Conservation (phyloP, 2,113 vertebrate genomes). For the Diphyllodes magnificus region DNA sequence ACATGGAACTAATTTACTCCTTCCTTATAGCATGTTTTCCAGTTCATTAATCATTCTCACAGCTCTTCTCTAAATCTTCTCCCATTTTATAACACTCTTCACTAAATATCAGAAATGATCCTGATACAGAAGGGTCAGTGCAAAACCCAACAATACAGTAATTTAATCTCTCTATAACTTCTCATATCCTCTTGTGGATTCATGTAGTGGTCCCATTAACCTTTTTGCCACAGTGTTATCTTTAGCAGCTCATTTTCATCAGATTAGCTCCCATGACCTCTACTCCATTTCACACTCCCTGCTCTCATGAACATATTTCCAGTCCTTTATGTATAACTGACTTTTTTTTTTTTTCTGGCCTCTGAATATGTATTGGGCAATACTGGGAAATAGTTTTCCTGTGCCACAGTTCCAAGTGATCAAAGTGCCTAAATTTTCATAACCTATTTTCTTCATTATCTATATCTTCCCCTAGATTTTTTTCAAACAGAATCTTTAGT, state of each 20-base stretch:
- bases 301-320: not conserved
- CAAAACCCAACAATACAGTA: conserved; percentile 1
- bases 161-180: conserved; percentile 27
- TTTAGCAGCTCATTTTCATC: conserved; percentile 57
- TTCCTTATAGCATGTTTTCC: not conserved
- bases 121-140: not conserved
- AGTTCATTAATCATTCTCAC: not conserved
- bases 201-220: conserved; percentile 46
- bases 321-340: not conserved
- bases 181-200: conserved; percentile 12
- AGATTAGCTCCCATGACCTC: conserved; percentile 17
- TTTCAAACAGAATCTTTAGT: not conserved
- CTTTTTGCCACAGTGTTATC: conserved; percentile 47
- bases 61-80: not conserved
- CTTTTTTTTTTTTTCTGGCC: not conserved
- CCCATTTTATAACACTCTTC: not conserved
- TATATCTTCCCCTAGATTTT: not conserved
- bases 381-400: not conserved
- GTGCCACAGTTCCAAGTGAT: not conserved
- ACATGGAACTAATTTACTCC: not conserved
- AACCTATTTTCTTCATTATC: not conserved
- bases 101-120: not conserved
- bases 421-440: not conserved
- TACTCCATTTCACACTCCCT: not conserved
- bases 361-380: not conserved